A percentile compares a stretch with the other conserved stretches of the same genome.
Conservation (phyloP, 2,888 invertebrate species). For the Eristalis pertinax region DNA sequence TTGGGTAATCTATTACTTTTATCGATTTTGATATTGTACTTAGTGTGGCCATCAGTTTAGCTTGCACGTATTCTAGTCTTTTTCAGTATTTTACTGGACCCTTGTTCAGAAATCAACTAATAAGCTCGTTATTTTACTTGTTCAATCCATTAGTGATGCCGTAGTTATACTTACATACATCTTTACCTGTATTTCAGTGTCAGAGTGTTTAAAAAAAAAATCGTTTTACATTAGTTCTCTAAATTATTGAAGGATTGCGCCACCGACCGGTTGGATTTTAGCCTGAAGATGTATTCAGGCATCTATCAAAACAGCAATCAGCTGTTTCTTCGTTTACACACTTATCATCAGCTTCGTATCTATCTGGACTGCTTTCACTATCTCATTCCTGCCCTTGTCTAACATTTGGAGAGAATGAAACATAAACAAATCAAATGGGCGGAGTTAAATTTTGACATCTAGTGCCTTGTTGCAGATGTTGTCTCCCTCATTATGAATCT, state of each 20-base stretch:
- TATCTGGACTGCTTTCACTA: background rate
- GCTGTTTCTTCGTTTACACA: background rate
- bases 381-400: background rate
- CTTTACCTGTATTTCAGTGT: too few species aligned
- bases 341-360: background rate
- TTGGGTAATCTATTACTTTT: background rate
- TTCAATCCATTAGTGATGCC: too few species aligned
- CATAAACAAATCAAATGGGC: slow-evolving; percentile 1
- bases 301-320: background rate
- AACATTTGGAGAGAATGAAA: background rate
- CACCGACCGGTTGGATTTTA: too few species aligned
- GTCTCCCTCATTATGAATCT: background rate
- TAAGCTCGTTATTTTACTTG: too few species aligned
- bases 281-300: background rate
- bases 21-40: background rate
- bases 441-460: background rate
- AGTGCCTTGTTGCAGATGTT: background rate
- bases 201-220: too few species aligned
- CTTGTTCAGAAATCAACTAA: too few species aligned
- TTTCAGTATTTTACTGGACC: too few species aligned
- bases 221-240: too few species aligned
- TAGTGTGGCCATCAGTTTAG: background rate
- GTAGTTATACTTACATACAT: too few species aligned
- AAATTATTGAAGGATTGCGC: too few species aligned
- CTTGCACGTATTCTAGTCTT: background rate